Evolutionary conservation across 2,113 vertebrate genomes (phyloP), one percentile per base, ranked within the genome.

Genomic region (Aphelocoma coerulescens): DNA sequence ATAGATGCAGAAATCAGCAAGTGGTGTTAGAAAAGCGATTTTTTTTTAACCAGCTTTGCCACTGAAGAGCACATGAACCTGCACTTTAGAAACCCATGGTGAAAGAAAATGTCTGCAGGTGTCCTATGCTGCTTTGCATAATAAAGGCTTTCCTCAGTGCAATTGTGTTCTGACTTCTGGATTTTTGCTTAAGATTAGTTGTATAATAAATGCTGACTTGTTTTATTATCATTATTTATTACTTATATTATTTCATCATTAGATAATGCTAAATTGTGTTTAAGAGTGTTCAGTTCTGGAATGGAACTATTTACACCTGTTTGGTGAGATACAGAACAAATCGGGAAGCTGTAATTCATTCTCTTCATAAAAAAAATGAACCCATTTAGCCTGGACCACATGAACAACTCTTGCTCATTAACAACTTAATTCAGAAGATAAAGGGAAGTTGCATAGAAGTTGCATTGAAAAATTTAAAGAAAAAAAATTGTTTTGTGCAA

Each of bases 321-420:
- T 49, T 66, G 39, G n/a, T 78, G 16, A 10, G 20, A 46, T 37
- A 51, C 7, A 74, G 28, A 88, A 49, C 11, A 92, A 43, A 91
- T 11, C 6, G 3, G 5, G 9, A 7, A 33, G 17, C 8, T 79
- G 11, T 32, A 55, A 51, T 49, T 62, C 3, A 28, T 88, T 63
- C 21, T 44, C 22, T 44, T 58, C 2, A 37, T 37, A 9, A 72
- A 72, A 67, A 66, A 46, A 91, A 71, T 11, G 1, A 37, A 55
- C 5, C 2, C 1, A 4, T 52, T 82, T 41, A 30, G 0, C 13
- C n/a, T 43, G 15, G 22, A 30, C 22, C 3, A 22, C 39, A 48
- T 61, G 37, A 85, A 44, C 6, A 55, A 43, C 9, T 18, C 4
- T 37, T 27, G 14, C 43, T 68, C 27, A 27, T 59, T 17, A 32